These are phyloP conservation scores for Acanthornis magna DNA, from an alignment of 2,797 vertebrate species.

Conservation along the genomic window DNA sequence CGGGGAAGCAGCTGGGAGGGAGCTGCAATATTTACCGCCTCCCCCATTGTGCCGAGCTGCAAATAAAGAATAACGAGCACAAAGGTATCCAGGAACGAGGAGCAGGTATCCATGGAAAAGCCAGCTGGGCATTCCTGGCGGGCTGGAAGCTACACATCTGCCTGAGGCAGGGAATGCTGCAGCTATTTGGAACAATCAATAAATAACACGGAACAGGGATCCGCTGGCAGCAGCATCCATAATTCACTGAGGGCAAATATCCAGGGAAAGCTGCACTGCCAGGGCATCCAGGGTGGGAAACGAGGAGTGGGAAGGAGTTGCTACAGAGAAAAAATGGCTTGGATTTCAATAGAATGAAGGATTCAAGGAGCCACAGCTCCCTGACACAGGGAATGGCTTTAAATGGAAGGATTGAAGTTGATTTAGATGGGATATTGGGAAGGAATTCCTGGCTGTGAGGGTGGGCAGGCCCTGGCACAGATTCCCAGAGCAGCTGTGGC, in stretches of 20 bases:
- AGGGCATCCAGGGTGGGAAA: too few relatives aligned
- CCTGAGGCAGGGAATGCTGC: background rate
- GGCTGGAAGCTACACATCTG: background rate
- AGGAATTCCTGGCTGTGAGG: background rate
- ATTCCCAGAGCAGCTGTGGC: background rate
- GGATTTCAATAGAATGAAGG: accelerated
- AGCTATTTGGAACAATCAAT: background rate
- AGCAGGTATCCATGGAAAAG: background rate
- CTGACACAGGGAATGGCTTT: background rate
- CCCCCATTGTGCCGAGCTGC: accelerated
- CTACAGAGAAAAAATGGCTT: background rate
- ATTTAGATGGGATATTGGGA: background rate
- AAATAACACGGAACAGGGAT: background rate
- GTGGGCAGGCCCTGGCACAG: background rate
- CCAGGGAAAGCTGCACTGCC: background rate
- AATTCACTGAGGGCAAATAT: background rate
- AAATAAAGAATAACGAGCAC: background rate
- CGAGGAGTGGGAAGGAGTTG: background rate
- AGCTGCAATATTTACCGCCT: background rate
- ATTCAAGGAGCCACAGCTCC: background rate
- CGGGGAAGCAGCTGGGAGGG: background rate
- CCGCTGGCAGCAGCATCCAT: background rate
- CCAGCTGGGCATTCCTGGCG: background rate
- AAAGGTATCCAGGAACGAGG: background rate
- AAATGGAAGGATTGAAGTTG: background rate